Evolutionary conservation across 2,797 vertebrate species (phyloP).

Genomic region (Macroramphosus scolopax): DNA sequence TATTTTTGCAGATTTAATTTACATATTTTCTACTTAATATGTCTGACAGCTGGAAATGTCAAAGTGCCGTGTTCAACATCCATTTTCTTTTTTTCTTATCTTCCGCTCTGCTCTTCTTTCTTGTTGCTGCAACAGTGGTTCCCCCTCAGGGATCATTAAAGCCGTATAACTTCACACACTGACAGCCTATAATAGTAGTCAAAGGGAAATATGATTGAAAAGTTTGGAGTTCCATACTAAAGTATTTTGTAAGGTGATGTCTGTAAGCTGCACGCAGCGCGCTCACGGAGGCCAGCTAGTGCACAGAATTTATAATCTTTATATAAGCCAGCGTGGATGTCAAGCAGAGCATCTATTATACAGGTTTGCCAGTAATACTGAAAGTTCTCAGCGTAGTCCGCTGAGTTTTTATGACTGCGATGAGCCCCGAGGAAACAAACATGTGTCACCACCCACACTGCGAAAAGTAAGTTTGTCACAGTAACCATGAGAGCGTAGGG

Average conservation of each 20-base stretch:
- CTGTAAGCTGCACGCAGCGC: slow-evolving; percentile 18
- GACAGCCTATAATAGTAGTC: slow-evolving; percentile 36
- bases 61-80: slow-evolving; percentile 49
- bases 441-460: too few species aligned
- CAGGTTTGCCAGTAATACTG: slow-evolving; percentile 3
- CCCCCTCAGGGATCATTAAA: slow-evolving; percentile 62
- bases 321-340: slow-evolving; percentile 17
- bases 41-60: slow-evolving; percentile 33
- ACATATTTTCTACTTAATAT: slow-evolving; percentile 45
- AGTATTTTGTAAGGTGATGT: slow-evolving; percentile 26
- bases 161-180: slow-evolving; percentile 45
- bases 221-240: slow-evolving; percentile 16
- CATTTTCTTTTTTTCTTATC: slow-evolving; percentile 42
- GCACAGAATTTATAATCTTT: slow-evolving; percentile 7
- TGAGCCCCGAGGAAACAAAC: too few species aligned
- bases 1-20: slow-evolving; percentile 31
- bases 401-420: too few species aligned
- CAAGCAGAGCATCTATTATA: neutral
- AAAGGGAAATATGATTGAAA: slow-evolving; percentile 45
- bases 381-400: too few species aligned
- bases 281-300: slow-evolving; percentile 5
- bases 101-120: slow-evolving; percentile 31
- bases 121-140: slow-evolving; percentile 41
- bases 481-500: too few species aligned
- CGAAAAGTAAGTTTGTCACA: too few species aligned